Base-by-base conservation (phyloP, 2,113 vertebrate genomes). In the Strix aluco region DNA sequence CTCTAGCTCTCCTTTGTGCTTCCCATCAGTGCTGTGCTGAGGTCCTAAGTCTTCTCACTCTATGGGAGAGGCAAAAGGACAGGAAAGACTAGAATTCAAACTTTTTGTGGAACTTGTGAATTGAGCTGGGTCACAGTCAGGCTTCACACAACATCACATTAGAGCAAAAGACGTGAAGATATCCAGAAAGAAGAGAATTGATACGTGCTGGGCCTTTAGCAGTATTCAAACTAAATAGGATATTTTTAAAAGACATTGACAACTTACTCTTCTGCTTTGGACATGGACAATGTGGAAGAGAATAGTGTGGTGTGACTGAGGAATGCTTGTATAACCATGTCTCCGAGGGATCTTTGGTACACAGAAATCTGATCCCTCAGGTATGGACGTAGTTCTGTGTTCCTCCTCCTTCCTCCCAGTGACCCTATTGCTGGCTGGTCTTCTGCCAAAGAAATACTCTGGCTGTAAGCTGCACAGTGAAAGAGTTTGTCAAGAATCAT, bases 391-490 rank as follows among this genome's bases (percentile, higher is more conserved):
- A 85, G 8, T 29, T 8, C 38, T 63, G 13, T 77, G 36, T 63
- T 88, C 13, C 13, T 58, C 17, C 29, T 38, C 27, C 30, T 78
- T 81, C 26, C 5, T 65, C 59, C 25, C 19, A 38, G 2, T 0
- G 0, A 52, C 4, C n/a, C 30, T 52, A 1, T 30, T 59, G 9
- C 15, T 63, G 18, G 10, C 15, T 4, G 1, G 5, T 81, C 40
- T 79, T 82, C 44, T 54, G 18, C 65, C 49, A 55, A 36, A 70
- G 13, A 55, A 29, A 59, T 49, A 18, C 17, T 54, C 36, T 42
- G 62, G 22, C 69, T 72, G 15, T 84, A 62, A 90, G 30, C n/a
- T 77, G 30, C 36, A 25, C 52, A 51, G 29, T 36, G 40, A 32
- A 59, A 79, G 32, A 47, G 36, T 91, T 87, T 77, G 30, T 46